These are phyloP conservation scores for Argentina silus DNA, from an alignment of 2,797 vertebrate species.

Conservation along the genomic window DNA sequence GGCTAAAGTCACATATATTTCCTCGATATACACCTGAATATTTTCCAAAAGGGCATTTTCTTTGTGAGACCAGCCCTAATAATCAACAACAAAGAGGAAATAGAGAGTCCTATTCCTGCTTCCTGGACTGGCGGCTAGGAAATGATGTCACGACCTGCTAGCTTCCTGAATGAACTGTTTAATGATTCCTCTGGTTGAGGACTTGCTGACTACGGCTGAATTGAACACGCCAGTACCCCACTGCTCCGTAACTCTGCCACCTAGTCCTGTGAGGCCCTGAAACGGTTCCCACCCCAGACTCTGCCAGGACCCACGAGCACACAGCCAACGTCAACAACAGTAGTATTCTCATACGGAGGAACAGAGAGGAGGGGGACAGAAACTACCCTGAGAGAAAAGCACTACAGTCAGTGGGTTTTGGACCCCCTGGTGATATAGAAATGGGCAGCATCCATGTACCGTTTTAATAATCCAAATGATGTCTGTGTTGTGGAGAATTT, in stretches of 20 bases:
- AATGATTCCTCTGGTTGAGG: conserved; percentile 50
- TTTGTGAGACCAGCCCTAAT: conserved; percentile 30
- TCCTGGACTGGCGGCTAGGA: conserved; percentile 76
- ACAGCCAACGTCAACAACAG: conserved; percentile 63
- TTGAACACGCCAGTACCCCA: neutral
- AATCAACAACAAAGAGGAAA: conserved; percentile 53
- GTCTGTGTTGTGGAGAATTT: no score
- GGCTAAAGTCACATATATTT: neutral
- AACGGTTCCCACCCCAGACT: conserved; percentile 53
- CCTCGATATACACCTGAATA: neutral
- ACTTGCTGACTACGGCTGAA: conserved; percentile 20
- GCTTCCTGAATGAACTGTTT: conserved; percentile 83
- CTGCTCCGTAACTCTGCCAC: neutral
- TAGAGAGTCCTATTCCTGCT: conserved; percentile 60
- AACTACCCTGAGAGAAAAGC: conserved; percentile 4
- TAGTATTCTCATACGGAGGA: conserved; percentile 37
- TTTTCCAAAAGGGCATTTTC: neutral
- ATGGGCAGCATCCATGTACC: neutral
- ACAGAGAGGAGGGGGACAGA: conserved; percentile 29
- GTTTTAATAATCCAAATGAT: no score
- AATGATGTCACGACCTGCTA: conserved; percentile 79
- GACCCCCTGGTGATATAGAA: neutral
- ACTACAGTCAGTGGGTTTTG: conserved; percentile 5
- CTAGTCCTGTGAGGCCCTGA: conserved; percentile 34
- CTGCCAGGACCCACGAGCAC: conserved; percentile 57